These are phyloP conservation scores for Euschistus heros DNA, from an alignment of 1,140 invertebrate genomes.

Conservation along the genomic window DNA sequence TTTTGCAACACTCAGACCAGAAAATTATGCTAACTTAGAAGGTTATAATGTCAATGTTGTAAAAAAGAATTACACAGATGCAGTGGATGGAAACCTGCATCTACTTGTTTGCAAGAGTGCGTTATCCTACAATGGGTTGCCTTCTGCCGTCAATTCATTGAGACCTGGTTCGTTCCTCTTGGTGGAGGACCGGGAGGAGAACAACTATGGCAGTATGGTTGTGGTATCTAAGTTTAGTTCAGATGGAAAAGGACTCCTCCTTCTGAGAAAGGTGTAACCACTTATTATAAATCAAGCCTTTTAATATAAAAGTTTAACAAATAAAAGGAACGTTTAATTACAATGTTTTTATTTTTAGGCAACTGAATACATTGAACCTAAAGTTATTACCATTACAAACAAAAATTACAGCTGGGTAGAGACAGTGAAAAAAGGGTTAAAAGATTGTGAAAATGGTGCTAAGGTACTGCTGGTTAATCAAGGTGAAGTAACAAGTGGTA, in stretches of 20 bases:
- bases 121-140: background rate
- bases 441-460: constrained; percentile 41
- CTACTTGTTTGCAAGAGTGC: background rate
- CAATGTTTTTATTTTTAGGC: background rate
- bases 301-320: too few relatives aligned
- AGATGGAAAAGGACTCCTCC: background rate
- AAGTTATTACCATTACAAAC: constrained; percentile 34
- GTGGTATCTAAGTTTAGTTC: background rate
- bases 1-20: background rate
- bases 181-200: background rate
- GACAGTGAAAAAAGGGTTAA: constrained; percentile 56
- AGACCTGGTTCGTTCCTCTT: background rate
- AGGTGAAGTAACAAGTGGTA: constrained; percentile 56
- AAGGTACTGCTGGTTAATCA: constrained; percentile 59
- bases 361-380: background rate
- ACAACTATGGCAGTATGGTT: background rate
- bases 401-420: constrained; percentile 73
- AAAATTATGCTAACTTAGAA: background rate
- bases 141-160: background rate
- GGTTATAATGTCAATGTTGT: background rate
- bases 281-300: too few relatives aligned
- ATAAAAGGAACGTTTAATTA: too few relatives aligned
- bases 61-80: background rate
- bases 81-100: background rate
- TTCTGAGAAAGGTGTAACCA: background rate